Percentiles rank a stretch among this genome's conserved stretches.
These are phyloP conservation scores for Acanthiza pusilla DNA, from an alignment of 2,797 vertebrate genomes.

Conservation along the genomic window DNA sequence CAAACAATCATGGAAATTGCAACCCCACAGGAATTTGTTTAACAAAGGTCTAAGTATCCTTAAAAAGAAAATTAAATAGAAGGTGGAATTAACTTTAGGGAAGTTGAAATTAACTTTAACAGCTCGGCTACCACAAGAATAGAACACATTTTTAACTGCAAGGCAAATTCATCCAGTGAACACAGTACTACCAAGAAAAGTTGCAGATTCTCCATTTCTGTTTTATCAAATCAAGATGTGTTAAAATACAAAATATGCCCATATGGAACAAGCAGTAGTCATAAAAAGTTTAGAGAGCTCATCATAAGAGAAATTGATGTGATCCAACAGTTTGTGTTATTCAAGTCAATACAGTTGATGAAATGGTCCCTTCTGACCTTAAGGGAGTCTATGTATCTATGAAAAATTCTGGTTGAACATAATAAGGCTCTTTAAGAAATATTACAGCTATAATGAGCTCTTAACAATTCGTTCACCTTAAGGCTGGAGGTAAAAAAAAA, in stretches of 20 bases:
- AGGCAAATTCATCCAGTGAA: background rate
- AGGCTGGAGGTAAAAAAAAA: background rate
- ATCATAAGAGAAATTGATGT: background rate
- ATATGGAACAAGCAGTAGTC: background rate
- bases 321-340: background rate
- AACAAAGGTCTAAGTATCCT: background rate
- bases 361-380: background rate
- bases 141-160: background rate
- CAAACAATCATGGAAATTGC: background rate
- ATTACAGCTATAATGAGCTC: background rate
- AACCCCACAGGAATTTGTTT: background rate
- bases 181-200: background rate
- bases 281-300: background rate
- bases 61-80: background rate
- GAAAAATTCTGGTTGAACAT: background rate
- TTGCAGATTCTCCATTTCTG: background rate
- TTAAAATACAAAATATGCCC: background rate
- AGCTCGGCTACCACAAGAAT: background rate
- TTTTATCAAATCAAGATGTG: background rate
- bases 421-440: background rate
- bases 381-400: background rate
- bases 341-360: background rate
- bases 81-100: background rate
- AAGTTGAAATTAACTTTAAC: constrained; percentile 2
- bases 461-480: background rate